A percentile compares a stretch with the other conserved stretches of the same genome.
phyloP scores from a whole-genome alignment of 2,888 invertebrate species.

The Cyclophora punctaria region DNA sequence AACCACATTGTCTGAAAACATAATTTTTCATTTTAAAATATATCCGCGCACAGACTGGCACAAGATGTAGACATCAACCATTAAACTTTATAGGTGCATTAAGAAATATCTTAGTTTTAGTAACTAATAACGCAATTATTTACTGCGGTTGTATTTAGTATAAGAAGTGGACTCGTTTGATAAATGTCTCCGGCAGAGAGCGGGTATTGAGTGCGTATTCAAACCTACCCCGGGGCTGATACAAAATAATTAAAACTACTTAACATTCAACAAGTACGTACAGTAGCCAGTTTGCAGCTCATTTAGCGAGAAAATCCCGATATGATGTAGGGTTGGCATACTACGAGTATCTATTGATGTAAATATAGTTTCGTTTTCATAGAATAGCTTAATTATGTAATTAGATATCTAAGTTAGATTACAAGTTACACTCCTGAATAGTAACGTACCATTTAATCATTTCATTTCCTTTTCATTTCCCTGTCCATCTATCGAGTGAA shows the following conservation, averaged over 20 bases:
- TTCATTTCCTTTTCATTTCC: too few relatives aligned
- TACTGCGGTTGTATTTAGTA: too few relatives aligned
- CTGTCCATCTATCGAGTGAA: too few relatives aligned
- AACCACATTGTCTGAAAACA: too few relatives aligned
- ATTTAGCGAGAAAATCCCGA: constrained; percentile 37
- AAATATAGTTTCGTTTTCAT: too few relatives aligned
- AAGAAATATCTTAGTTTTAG: constrained; percentile 5
- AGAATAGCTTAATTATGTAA: too few relatives aligned
- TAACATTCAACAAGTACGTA: constrained; percentile 68
- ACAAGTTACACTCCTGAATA: too few relatives aligned
- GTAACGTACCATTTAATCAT: too few relatives aligned
- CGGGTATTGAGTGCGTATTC: constrained; percentile 25
- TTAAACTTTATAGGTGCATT: not conserved
- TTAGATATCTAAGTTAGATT: too few relatives aligned
- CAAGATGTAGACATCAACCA: too few relatives aligned
- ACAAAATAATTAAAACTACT: constrained; percentile 73
- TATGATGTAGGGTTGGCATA: constrained; percentile 12
- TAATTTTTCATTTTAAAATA: too few relatives aligned
- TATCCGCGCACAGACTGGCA: too few relatives aligned
- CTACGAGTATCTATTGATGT: not conserved
- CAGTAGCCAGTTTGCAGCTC: constrained; percentile 57
- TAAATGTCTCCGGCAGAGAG: constrained; percentile 46
- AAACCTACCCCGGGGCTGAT: constrained; percentile 47
- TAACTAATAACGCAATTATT: not conserved
- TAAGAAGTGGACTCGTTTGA: constrained; percentile 27